Conservation (phyloP, 92 coral and sea anemone genomes). For the Heteractis magnifica region DNA sequence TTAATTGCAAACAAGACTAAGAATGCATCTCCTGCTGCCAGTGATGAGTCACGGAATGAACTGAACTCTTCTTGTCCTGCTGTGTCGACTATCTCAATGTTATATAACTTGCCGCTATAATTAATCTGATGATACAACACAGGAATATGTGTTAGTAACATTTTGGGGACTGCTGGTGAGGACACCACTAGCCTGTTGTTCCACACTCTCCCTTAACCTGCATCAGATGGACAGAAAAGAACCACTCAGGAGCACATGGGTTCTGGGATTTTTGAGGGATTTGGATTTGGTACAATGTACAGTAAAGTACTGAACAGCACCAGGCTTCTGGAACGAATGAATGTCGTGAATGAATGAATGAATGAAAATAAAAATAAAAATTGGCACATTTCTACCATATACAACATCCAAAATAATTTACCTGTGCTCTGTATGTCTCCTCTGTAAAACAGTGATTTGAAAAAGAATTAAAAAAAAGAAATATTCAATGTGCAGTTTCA, state of each 20-base stretch:
- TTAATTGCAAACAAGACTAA: conserved; percentile 92
- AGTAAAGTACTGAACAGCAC: no score
- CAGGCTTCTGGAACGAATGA: no score
- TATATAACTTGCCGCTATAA: conserved; percentile 83
- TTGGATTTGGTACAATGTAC: no score
- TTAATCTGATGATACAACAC: conserved; percentile 59
- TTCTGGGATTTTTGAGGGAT: no score
- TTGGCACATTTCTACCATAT: no score
- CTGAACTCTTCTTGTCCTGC: conserved; percentile 99
- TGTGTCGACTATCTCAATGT: conserved; percentile 96
- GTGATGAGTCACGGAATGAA: conserved; percentile 95
- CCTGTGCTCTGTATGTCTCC: conserved; percentile 95
- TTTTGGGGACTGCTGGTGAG: not conserved
- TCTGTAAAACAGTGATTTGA: conserved; percentile 51
- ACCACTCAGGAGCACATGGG: no score
- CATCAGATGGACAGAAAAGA: no score
- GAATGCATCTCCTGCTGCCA: conserved; percentile 98
- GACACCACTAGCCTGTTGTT: no score
- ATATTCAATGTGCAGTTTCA: no score
- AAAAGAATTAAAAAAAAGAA: not conserved
- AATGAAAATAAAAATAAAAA: no score
- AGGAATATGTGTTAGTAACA: not conserved
- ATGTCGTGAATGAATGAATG: no score
- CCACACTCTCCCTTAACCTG: no score
- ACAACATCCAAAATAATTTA: conserved; percentile 13